phyloP scores from a whole-genome alignment of 2,797 vertebrate genomes.

The Thripadectes ignobilis region DNA sequence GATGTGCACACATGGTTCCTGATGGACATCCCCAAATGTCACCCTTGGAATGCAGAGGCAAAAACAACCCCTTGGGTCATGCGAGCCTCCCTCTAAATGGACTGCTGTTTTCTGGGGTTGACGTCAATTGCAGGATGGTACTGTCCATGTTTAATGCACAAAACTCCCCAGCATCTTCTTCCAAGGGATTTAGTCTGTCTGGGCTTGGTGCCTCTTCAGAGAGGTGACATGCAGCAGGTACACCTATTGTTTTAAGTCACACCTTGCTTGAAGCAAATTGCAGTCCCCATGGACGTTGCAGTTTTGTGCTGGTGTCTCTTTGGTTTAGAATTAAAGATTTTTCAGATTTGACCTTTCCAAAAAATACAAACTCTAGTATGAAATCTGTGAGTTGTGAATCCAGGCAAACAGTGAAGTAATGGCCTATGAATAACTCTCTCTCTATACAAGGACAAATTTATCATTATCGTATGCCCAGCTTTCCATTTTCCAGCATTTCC shows the following conservation, averaged over 20 bases:
- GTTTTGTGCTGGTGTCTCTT: not conserved
- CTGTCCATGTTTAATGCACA: not conserved
- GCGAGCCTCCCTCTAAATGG: not conserved
- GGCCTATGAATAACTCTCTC: not conserved
- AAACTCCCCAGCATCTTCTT: not conserved
- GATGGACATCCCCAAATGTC: not conserved
- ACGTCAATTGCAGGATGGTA: not conserved
- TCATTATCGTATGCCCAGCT: not conserved
- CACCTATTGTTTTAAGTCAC: not conserved
- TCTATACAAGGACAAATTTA: not conserved
- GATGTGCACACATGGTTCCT: not conserved
- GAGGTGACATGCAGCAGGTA: not conserved
- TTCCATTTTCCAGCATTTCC: not conserved
- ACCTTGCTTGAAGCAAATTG: not conserved
- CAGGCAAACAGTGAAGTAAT: not conserved
- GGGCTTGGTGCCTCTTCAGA: not conserved
- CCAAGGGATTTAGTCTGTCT: not conserved
- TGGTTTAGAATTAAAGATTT: not conserved
- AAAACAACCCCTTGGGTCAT: not conserved
- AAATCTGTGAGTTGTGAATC: not conserved
- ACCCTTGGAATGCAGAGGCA: not conserved
- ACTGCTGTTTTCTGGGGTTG: not conserved
- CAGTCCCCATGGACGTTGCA: not conserved
- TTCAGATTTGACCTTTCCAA: not conserved
- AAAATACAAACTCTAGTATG: not conserved